Evolutionary conservation across 2,113 vertebrate genomes (phyloP).

Genomic region (Plecturocebus donacophilus): DNA sequence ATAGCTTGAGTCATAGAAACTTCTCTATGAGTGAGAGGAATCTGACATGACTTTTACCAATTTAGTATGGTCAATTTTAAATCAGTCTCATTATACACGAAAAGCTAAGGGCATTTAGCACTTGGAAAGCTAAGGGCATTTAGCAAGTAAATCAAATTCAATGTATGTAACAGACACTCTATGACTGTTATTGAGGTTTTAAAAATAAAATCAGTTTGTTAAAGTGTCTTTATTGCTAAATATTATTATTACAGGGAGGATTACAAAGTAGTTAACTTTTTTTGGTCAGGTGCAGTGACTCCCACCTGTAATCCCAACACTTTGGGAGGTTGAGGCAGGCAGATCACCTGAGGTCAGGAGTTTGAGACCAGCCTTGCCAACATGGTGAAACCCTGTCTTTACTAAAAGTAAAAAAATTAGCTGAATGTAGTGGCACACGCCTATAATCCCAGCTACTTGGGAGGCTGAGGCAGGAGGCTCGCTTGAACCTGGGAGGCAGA

Average conservation of each 20-base stretch:
- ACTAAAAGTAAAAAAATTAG: no score
- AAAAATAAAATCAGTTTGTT: constrained; percentile 8
- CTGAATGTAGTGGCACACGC: no score
- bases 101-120: not conserved
- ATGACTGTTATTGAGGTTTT: constrained; percentile 6
- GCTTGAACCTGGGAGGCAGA: no score
- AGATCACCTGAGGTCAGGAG: no score
- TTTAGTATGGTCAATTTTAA: not conserved
- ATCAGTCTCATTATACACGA: not conserved
- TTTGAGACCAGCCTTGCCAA: no score
- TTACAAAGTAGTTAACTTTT: constrained; percentile 15
- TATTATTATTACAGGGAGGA: not conserved
- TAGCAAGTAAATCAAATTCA: constrained; percentile 7
- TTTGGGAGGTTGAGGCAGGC: no score
- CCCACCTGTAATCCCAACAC: no score
- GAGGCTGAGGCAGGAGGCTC: no score
- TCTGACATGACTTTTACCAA: not conserved
- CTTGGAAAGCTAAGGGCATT: not conserved
- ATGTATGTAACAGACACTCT: not conserved
- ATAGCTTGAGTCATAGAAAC: not conserved
- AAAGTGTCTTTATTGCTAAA: not conserved
- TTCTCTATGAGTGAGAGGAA: not conserved
- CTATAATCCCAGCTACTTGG: no score
- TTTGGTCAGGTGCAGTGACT: not conserved
- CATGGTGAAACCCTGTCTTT: no score